phyloP scores from a whole-genome alignment of 53 echinoderm and acorn worm species.

The Zoroaster sp. region DNA sequence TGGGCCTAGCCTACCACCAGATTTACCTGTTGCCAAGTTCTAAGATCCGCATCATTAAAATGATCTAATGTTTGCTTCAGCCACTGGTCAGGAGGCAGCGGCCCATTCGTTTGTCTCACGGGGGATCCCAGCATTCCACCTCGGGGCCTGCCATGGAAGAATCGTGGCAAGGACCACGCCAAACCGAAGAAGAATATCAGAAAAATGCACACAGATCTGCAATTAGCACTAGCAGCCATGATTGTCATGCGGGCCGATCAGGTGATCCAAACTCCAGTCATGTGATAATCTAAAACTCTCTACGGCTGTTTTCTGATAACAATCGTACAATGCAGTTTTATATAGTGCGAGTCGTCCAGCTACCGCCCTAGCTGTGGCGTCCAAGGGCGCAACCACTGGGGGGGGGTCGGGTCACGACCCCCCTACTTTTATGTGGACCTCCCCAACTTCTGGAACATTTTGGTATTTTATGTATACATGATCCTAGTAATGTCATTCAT shows the following conservation, averaged over 20 bases:
- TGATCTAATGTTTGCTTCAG: conserved; percentile 83
- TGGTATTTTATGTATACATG: too few species aligned
- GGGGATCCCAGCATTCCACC: conserved; percentile 83
- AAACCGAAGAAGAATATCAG: conserved; percentile 1
- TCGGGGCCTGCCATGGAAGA: conserved; percentile 79
- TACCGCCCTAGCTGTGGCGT: too few species aligned
- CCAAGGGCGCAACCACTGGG: too few species aligned
- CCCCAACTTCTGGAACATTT: too few species aligned
- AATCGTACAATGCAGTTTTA: background rate
- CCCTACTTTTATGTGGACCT: too few species aligned
- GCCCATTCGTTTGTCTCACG: background rate
- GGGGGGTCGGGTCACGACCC: too few species aligned
- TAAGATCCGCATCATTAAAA: conserved; percentile 84
- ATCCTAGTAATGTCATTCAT: too few species aligned
- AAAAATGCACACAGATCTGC: background rate
- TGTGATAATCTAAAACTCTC: background rate
- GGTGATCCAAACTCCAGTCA: background rate
- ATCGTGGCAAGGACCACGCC: conserved; percentile 54
- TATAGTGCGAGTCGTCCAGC: too few species aligned
- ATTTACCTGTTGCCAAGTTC: conserved; percentile 88
- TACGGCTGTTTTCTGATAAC: conserved; percentile 38
- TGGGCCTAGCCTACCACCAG: background rate
- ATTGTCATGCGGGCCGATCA: background rate
- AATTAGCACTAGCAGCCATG: background rate
- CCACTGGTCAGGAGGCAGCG: conserved; percentile 79